Conservation (phyloP, 2,113 vertebrate genomes). For the Ailurus styani region DNA sequence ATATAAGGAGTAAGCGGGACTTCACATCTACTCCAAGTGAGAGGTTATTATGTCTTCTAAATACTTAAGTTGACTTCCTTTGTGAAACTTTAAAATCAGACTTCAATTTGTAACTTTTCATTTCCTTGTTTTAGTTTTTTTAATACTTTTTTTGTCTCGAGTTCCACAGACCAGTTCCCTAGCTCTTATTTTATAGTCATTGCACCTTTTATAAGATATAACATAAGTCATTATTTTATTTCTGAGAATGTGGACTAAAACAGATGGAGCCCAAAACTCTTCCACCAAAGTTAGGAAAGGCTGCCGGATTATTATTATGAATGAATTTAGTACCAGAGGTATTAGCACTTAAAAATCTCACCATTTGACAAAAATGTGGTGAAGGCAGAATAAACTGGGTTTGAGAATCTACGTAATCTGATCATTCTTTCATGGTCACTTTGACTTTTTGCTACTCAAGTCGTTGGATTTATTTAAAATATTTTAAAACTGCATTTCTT, state of each 20-base stretch:
- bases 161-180: neutral
- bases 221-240: neutral
- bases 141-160: neutral
- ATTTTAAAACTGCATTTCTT: conserved; percentile 11
- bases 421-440: conserved; percentile 18
- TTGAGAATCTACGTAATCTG: neutral
- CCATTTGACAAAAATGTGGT: neutral
- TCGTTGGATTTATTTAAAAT: neutral
- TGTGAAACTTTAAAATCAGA: neutral
- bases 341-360: neutral
- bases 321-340: neutral
- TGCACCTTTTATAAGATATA: neutral
- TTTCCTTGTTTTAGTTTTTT: neutral
- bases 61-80: neutral
- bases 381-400: neutral
- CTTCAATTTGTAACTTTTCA: neutral
- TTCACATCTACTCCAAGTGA: neutral
- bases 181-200: neutral
- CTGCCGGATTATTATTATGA: neutral
- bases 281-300: neutral
- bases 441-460: conserved; percentile 37
- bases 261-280: neutral
- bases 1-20: neutral
- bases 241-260: neutral
- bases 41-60: neutral